Conservation (phyloP, 2,888 invertebrate species). For the Diploptera punctata region DNA sequence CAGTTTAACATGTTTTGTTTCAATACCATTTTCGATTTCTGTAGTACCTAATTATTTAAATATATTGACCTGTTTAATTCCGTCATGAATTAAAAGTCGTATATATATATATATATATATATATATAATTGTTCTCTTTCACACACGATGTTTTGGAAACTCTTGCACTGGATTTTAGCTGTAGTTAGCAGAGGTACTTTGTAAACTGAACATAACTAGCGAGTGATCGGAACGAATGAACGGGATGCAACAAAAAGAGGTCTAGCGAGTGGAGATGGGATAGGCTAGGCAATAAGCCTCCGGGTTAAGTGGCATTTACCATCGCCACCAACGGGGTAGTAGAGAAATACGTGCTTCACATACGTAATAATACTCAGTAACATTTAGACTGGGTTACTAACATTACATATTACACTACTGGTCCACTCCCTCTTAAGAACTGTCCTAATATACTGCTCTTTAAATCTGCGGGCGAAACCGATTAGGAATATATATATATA, state of each 20-base stretch:
- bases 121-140: no score
- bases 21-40: no score
- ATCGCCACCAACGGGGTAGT: conserved; percentile 8
- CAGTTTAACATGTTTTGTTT: no score
- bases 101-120: no score
- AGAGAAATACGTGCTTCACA: not conserved
- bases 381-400: conserved; percentile 5
- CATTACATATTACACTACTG: not conserved
- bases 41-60: no score
- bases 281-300: conserved; percentile 3
- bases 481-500: no score
- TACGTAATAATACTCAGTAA: not conserved
- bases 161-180: not conserved
- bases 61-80: no score
- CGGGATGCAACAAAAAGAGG: conserved; percentile 2
- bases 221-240: not conserved
- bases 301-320: conserved; percentile 4
- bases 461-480: no score
- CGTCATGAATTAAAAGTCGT: no score
- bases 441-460: no score
- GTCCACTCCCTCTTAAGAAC: no score
- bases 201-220: not conserved
- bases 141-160: not conserved
- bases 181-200: not conserved
- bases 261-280: not conserved